phyloP scores from a whole-genome alignment of 2,113 vertebrate species.

The Barbus barbus region DNA sequence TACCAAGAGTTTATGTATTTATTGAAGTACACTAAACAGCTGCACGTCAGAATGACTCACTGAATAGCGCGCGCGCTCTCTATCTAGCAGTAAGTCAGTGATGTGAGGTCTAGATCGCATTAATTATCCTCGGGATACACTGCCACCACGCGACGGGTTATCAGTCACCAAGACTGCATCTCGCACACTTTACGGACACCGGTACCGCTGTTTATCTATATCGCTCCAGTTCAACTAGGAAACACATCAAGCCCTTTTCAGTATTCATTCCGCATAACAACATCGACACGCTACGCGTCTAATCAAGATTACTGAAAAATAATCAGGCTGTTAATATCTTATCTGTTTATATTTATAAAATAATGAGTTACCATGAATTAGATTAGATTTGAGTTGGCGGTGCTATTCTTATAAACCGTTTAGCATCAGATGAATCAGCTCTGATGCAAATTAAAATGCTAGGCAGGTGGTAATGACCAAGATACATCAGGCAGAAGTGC shows the following conservation, averaged over 20 bases:
- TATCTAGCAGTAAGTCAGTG: background rate
- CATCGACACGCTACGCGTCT: background rate
- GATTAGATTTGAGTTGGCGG: background rate
- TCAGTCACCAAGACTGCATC: constrained; percentile 53
- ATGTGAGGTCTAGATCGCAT: constrained; percentile 41
- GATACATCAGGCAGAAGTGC: constrained; percentile 57
- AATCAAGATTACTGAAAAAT: background rate
- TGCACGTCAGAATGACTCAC: background rate
- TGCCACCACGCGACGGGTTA: constrained; percentile 57
- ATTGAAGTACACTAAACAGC: background rate
- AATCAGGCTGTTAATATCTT: no score
- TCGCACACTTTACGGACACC: constrained; percentile 28
- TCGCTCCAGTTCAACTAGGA: background rate
- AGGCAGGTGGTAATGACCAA: constrained; percentile 60
- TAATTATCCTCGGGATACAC: constrained; percentile 55
- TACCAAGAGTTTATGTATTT: background rate
- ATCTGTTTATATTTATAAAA: background rate
- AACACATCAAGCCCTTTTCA: background rate
- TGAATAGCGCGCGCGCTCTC: background rate
- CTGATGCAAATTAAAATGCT: constrained; percentile 65
- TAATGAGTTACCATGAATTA: background rate
- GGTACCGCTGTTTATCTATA: background rate
- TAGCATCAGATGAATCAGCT: constrained; percentile 33
- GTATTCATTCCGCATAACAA: background rate
- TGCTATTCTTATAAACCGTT: constrained; percentile 11